Conservation (phyloP, 1,140 invertebrate species). For the Ylistrum balloti region DNA sequence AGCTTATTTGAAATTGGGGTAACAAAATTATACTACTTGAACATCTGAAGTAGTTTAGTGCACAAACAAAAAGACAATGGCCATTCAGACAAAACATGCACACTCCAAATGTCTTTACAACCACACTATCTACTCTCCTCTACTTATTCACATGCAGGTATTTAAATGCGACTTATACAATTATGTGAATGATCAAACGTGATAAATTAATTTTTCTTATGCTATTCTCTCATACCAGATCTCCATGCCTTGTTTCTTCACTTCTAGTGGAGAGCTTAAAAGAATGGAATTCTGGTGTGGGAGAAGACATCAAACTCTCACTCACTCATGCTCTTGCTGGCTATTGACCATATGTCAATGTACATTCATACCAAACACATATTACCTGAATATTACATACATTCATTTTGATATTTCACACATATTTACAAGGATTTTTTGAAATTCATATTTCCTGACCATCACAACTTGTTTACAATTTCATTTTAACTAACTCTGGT, state of each 20-base stretch:
- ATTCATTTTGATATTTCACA: neutral
- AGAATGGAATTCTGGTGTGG: neutral
- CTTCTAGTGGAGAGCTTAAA: neutral
- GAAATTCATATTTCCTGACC: neutral
- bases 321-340: neutral
- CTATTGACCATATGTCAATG: neutral
- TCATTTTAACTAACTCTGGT: neutral
- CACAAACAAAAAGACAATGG: neutral
- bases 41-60: neutral
- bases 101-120: neutral
- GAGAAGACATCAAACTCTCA: neutral
- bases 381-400: neutral
- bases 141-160: conserved; percentile 19
- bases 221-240: conserved; percentile 15
- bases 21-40: neutral
- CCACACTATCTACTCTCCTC: neutral
- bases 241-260: neutral
- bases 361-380: neutral
- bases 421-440: neutral
- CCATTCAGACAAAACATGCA: conserved; percentile 29
- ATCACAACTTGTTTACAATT: too few relatives aligned
- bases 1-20: neutral
- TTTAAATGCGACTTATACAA: conserved; percentile 24
- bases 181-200: conserved; percentile 27
- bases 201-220: conserved; percentile 30